phyloP scores from a whole-genome alignment of 2,797 vertebrate genomes.

The Ibycter americanus region DNA sequence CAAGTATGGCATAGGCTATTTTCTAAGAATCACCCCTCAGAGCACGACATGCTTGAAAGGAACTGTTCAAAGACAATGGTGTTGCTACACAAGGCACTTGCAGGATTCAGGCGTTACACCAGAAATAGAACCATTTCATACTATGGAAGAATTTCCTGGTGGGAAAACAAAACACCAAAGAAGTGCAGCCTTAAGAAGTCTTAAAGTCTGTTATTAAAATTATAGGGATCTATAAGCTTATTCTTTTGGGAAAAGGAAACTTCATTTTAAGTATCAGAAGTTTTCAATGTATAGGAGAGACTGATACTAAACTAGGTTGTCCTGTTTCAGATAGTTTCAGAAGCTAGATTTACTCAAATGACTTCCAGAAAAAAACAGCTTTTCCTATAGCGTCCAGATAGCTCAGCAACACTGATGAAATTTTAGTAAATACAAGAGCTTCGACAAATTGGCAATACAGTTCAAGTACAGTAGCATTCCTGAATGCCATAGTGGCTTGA shows the following conservation, averaged over 20 bases:
- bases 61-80: not conserved
- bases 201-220: not conserved
- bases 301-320: not conserved
- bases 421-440: not conserved
- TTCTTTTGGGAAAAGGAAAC: not conserved
- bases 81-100: not conserved
- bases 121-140: not conserved
- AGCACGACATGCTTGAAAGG: not conserved
- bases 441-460: not conserved
- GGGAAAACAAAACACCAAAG: not conserved
- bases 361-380: not conserved
- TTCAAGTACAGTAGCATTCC: not conserved
- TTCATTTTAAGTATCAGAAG: not conserved
- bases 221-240: not conserved
- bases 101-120: not conserved
- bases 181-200: not conserved
- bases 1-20: not conserved
- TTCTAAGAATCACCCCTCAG: not conserved
- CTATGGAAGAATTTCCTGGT: not conserved
- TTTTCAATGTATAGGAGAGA: not conserved
- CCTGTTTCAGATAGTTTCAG: not conserved
- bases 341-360: not conserved
- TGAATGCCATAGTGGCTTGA: not conserved
- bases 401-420: not conserved
- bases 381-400: not conserved